phyloP scores from a whole-genome alignment of 2,888 invertebrate species.

The Drosophila austrosaltans region DNA sequence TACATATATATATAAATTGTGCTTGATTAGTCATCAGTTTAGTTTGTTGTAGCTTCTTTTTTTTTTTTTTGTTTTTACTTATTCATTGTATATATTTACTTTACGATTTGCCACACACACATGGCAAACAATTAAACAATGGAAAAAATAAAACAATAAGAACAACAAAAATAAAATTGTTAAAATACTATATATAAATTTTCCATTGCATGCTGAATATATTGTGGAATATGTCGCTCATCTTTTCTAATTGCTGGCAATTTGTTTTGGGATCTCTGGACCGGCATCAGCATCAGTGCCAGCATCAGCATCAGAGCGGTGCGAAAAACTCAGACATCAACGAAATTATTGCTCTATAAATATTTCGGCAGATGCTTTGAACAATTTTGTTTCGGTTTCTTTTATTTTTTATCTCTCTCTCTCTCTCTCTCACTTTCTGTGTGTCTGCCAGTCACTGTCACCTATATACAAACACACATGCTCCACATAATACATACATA shows the following conservation, averaged over 20 bases:
- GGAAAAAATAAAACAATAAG: constrained; percentile 4
- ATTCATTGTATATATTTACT: neutral
- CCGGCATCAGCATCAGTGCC: neutral
- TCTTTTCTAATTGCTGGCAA: constrained; percentile 54
- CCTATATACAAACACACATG: neutral
- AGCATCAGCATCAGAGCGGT: neutral
- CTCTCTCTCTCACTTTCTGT: neutral
- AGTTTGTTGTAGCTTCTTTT: neutral
- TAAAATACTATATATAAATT: constrained; percentile 3
- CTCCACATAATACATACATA: neutral
- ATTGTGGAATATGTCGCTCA: constrained; percentile 15
- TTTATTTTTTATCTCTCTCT: constrained; percentile 2
- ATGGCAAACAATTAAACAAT: constrained; percentile 3
- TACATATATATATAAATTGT: neutral
- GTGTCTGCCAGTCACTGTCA: neutral
- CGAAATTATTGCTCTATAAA: constrained; percentile 49
- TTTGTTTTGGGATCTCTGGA: constrained; percentile 37
- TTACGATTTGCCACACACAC: neutral
- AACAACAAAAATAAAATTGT: constrained; percentile 10
- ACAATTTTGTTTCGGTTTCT: constrained; percentile 14
- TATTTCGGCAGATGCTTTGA: constrained; percentile 54
- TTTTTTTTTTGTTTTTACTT: neutral
- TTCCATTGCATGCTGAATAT: constrained; percentile 1
- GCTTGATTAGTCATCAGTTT: constrained; percentile 7
- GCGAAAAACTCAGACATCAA: constrained; percentile 34